A percentile compares a stretch with the other conserved stretches of the same genome.
These are phyloP conservation scores for Dinocampus coccinellae DNA, from an alignment of 2,888 invertebrate species.

Conservation along the genomic window DNA sequence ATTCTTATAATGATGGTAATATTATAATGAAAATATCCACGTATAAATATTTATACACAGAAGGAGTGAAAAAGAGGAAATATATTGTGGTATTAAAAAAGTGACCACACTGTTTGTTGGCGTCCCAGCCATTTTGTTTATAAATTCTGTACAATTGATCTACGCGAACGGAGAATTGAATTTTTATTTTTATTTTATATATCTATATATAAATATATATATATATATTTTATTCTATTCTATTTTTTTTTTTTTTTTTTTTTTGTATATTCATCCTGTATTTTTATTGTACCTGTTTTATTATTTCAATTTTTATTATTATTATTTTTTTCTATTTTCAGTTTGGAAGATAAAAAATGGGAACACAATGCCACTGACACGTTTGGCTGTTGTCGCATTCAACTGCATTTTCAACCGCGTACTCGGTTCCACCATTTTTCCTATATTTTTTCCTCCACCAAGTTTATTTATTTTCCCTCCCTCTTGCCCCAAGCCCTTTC, in stretches of 20 bases:
- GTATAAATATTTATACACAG: background rate
- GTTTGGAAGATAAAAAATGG: constrained; percentile 43
- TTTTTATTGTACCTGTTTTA: too few species aligned
- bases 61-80: too few species aligned
- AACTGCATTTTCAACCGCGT: constrained; percentile 38
- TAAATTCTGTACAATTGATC: constrained; percentile 58
- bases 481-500: background rate
- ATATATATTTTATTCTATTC: too few species aligned
- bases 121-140: constrained; percentile 46
- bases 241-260: constrained; percentile 20
- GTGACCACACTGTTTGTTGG: constrained; percentile 4
- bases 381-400: constrained; percentile 43
- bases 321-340: constrained; percentile 24
- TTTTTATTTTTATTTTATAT: constrained; percentile 34
- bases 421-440: constrained; percentile 16
- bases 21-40: too few species aligned
- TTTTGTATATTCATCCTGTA: background rate
- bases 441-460: constrained; percentile 1
- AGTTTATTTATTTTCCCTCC: constrained; percentile 4
- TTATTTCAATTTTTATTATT: constrained; percentile 11
- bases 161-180: constrained; percentile 45
- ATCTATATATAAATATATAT: too few species aligned
- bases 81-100: too few species aligned
- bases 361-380: constrained; percentile 46
- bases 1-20: too few species aligned